Percentiles rank a stretch among this genome's conserved stretches.
These are phyloP conservation scores for Parazoanthus darwini DNA, from an alignment of 92 coral and sea anemone species.

Conservation along the genomic window DNA sequence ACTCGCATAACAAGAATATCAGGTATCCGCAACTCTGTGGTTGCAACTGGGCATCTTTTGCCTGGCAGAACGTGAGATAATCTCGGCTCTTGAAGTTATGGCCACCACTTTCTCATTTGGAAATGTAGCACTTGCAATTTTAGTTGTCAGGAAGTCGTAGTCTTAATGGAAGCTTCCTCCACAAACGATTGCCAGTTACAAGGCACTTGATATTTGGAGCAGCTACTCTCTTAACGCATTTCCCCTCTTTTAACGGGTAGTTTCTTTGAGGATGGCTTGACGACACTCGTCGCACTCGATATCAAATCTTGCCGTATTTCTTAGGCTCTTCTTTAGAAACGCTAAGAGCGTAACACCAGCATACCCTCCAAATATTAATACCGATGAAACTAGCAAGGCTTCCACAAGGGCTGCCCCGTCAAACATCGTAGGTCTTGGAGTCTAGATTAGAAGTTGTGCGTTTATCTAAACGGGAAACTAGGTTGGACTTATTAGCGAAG, in stretches of 20 bases:
- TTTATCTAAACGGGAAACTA: neutral
- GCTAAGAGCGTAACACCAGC: constrained; percentile 47
- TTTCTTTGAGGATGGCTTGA: constrained; percentile 46
- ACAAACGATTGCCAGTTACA: constrained; percentile 49
- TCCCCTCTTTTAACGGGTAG: constrained; percentile 53
- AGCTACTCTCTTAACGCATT: constrained; percentile 51
- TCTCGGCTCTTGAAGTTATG: constrained; percentile 23
- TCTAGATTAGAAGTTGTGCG: constrained; percentile 15
- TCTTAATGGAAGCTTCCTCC: constrained; percentile 44
- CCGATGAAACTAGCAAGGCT: constrained; percentile 45
- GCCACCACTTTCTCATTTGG: constrained; percentile 41
- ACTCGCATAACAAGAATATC: constrained; percentile 5
- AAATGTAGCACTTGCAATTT: constrained; percentile 25
- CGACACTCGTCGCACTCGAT: constrained; percentile 56
- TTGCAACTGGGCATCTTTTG: constrained; percentile 9
- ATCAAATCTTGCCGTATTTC: constrained; percentile 38
- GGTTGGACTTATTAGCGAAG: constrained; percentile 49
- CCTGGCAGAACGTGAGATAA: neutral
- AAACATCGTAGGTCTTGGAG: constrained; percentile 38
- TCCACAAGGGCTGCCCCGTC: constrained; percentile 56
- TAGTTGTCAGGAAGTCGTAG: constrained; percentile 41
- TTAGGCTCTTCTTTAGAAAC: constrained; percentile 25
- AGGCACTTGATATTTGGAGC: constrained; percentile 51
- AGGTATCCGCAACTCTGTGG: constrained; percentile 17
- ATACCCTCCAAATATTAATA: constrained; percentile 46